A percentile compares a stretch with the other conserved stretches of the same genome.
Conservation (phyloP, 2,888 invertebrate species). For the Lasioglossum oenotherae region DNA sequence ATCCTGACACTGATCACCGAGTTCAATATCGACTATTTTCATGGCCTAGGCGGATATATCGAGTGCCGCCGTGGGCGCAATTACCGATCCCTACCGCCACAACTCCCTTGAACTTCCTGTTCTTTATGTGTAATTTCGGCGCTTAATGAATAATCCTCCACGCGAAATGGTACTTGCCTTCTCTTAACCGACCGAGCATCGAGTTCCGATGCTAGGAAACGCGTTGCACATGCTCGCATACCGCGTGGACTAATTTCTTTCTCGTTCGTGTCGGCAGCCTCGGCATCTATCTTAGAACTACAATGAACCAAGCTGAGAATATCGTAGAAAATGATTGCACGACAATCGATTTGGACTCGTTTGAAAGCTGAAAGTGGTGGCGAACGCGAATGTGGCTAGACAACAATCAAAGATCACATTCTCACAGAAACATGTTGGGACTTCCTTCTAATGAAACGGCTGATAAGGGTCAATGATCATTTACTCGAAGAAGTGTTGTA, state of each 20-base stretch:
- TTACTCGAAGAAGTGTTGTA: too few species aligned
- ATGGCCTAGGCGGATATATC: slow-evolving; percentile 2
- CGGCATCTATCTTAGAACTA: too few species aligned
- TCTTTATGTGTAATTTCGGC: neutral
- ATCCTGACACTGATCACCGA: slow-evolving; percentile 37
- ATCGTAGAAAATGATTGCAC: too few species aligned
- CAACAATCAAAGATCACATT: too few species aligned
- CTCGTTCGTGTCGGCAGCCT: too few species aligned
- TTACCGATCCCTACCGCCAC: neutral
- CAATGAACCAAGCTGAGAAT: too few species aligned
- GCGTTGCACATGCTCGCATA: neutral
- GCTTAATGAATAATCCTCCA: neutral
- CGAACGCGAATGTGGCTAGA: neutral
- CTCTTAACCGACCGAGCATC: neutral
- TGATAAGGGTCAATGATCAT: too few species aligned
- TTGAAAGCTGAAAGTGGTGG: too few species aligned
- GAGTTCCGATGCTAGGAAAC: neutral
- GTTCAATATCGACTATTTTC: slow-evolving; percentile 44
- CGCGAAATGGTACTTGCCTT: neutral
- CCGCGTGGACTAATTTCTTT: too few species aligned
- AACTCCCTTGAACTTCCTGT: neutral
- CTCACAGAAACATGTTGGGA: too few species aligned
- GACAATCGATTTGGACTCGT: too few species aligned
- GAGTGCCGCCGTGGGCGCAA: slow-evolving; percentile 28
- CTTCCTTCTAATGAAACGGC: too few species aligned